These are phyloP conservation scores for Margaritifera margaritifera DNA, from an alignment of 2,888 invertebrate genomes.

Conservation along the genomic window DNA sequence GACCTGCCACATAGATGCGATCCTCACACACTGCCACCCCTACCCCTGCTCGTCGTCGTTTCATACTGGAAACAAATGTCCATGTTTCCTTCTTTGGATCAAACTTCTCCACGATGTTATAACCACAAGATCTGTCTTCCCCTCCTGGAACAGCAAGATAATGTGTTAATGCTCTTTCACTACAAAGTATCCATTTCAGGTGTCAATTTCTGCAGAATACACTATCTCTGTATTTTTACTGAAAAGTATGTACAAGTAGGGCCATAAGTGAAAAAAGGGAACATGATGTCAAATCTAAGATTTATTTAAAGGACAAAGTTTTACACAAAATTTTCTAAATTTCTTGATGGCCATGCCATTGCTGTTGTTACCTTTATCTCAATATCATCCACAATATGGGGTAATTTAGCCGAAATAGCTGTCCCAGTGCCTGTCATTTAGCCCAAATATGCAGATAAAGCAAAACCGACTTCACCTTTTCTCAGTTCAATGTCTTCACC, in stretches of 20 bases:
- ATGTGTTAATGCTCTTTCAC: neutral
- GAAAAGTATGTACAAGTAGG: no score
- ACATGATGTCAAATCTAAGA: no score
- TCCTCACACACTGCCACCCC: constrained; percentile 92
- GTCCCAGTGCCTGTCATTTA: no score
- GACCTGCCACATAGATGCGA: constrained; percentile 85
- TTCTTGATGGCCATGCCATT: no score
- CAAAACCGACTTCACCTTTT: no score
- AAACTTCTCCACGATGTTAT: constrained; percentile 91
- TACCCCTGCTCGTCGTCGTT: constrained; percentile 80
- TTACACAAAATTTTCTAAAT: no score
- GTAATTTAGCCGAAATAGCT: no score
- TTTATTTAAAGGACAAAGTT: no score
- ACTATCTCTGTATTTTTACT: neutral
- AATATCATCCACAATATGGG: no score
- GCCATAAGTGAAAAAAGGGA: neutral
- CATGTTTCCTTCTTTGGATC: constrained; percentile 88
- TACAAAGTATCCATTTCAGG: neutral
- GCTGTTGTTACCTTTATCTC: no score
- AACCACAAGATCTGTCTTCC: constrained; percentile 93
- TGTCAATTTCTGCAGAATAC: neutral
- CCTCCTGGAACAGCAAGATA: constrained; percentile 77
- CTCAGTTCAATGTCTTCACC: no score
- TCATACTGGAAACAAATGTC: constrained; percentile 90
- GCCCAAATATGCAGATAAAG: no score